Percentiles rank a stretch among this genome's conserved stretches.
These are phyloP conservation scores for Orestias chungarensis DNA, from an alignment of 2,797 vertebrate genomes.

Conservation along the genomic window DNA sequence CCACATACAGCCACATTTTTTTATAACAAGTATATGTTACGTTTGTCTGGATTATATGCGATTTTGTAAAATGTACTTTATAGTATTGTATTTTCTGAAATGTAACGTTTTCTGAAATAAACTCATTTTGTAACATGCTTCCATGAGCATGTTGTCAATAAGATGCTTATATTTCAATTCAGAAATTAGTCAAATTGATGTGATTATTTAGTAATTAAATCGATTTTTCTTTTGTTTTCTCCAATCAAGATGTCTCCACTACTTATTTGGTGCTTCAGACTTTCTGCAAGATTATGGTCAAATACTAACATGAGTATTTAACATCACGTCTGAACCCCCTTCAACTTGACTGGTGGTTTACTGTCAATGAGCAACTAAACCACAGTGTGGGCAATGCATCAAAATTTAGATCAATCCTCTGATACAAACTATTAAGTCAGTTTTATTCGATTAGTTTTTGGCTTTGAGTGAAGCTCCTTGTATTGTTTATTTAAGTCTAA, in stretches of 20 bases:
- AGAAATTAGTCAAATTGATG: background rate
- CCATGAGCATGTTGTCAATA: background rate
- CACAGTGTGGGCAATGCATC: background rate
- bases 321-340: no score
- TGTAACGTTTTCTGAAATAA: background rate
- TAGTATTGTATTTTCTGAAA: background rate
- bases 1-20: background rate
- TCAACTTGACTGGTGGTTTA: background rate
- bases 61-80: background rate
- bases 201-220: no score
- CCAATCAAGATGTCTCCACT: background rate
- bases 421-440: background rate
- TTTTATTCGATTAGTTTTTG: conserved; percentile 8
- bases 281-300: background rate
- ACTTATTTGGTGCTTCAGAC: background rate
- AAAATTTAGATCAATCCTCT: background rate
- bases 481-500: background rate
- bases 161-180: background rate
- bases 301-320: no score
- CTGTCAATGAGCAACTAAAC: background rate
- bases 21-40: background rate
- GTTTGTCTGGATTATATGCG: background rate
- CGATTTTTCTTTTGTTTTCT: background rate
- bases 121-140: background rate
- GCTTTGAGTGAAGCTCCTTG: background rate